Percentiles rank a stretch among this genome's conserved stretches.
Evolutionary conservation across 2,113 vertebrate genomes (phyloP).

Genomic region (Odocoileus virginianus): DNA sequence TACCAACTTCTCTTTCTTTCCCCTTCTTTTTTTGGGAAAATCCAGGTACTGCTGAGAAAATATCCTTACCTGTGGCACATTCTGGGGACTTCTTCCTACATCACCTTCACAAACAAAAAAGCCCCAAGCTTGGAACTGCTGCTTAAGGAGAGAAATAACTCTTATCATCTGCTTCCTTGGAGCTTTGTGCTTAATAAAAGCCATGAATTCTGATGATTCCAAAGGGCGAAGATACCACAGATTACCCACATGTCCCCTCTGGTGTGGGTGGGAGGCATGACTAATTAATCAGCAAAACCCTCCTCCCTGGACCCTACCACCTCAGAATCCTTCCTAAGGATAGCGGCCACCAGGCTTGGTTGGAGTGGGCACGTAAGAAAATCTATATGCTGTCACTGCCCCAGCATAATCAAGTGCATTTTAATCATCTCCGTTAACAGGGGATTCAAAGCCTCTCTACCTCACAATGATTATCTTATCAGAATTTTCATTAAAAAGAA

Average conservation of each 20-base stretch:
- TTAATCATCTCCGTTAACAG: not conserved
- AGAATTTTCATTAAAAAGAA: conserved; percentile 36
- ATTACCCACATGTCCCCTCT: not conserved
- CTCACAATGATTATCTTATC: not conserved
- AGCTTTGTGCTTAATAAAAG: not conserved
- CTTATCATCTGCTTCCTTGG: not conserved
- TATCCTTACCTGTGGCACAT: not conserved
- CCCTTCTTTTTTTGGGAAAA: not conserved
- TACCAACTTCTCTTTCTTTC: not conserved
- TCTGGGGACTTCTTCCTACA: not conserved
- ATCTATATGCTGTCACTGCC: not conserved
- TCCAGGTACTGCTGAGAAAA: not conserved
- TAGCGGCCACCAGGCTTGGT: rapidly evolving
- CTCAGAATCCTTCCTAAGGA: not conserved
- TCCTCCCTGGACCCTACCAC: not conserved
- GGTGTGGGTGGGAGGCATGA: rapidly evolving
- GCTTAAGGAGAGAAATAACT: not conserved
- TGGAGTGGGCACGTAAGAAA: not conserved
- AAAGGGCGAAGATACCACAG: not conserved
- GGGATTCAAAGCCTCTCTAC: not conserved
- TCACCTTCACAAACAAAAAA: not conserved
- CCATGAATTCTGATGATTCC: not conserved
- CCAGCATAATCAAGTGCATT: not conserved
- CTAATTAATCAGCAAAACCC: not conserved
- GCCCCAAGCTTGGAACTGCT: not conserved